Conservation (phyloP, 2,888 invertebrate species). For the Hecatera dysodea region DNA sequence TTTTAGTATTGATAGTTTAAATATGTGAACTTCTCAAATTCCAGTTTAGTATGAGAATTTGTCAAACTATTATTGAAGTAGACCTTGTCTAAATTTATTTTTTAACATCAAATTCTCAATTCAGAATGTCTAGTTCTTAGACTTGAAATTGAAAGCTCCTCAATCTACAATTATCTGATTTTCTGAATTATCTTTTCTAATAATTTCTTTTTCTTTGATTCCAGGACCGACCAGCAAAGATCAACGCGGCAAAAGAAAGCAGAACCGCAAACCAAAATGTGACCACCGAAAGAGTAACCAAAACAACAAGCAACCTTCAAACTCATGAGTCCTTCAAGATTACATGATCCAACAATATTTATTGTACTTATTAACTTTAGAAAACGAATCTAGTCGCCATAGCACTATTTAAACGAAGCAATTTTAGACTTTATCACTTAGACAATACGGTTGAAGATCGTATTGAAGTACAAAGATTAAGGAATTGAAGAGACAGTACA, state of each 20-base stretch:
- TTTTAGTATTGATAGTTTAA: not conserved
- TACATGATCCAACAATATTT: conserved; percentile 88
- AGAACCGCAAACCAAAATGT: conserved; percentile 81
- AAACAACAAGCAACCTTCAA: conserved; percentile 79
- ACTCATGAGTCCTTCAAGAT: conserved; percentile 87
- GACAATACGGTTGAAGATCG: conserved; percentile 67
- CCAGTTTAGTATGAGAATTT: not conserved
- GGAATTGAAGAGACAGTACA: conserved; percentile 80
- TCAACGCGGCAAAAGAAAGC: conserved; percentile 68
- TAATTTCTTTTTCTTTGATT: conserved; percentile 67
- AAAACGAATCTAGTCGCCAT: conserved; percentile 90
- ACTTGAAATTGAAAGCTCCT: not conserved
- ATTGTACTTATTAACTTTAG: conserved; percentile 85
- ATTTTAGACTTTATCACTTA: conserved; percentile 81
- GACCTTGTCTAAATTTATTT: not conserved
- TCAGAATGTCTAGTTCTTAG: not conserved
- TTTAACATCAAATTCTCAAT: not conserved
- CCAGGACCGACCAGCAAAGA: conserved; percentile 77
- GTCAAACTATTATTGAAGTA: not conserved
- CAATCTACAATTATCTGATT: not conserved
- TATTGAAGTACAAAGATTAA: conserved; percentile 84
- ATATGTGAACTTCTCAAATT: not conserved
- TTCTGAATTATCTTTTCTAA: conserved; percentile 25
- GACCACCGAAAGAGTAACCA: conserved; percentile 86
- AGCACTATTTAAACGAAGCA: conserved; percentile 88